Evolutionary conservation across 1,140 invertebrate genomes (phyloP), one percentile per base, ranked within the genome.

Genomic region (Trissolcus basalis): DNA sequence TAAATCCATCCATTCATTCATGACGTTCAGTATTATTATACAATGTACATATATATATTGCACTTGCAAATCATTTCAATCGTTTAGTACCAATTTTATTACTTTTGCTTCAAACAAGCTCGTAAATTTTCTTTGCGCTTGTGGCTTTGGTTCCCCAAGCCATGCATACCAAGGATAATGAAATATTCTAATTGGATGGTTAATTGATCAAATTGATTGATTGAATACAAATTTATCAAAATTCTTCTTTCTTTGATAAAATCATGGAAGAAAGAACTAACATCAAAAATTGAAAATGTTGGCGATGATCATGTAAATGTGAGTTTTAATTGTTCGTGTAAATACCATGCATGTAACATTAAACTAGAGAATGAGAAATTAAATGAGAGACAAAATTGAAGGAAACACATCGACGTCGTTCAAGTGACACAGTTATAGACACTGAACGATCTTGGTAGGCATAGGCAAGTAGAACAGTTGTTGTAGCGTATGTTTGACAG

Each of bases 401-500:
- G 9, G 32, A 55, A 60, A 69, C 51, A 47, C 68, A 71, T 71
- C 60, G 68, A 71, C 54, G 45, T 32, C 36, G 60, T 63, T 58
- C 27, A 61, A 72, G 33, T 39, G 35, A 10, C 14, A 8, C 19
- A 67, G 19, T 27, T 3, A 27, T 27, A 27, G 19, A 65, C 39
- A 64, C 72, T 75, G 75, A 77, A 47, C 60, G 81, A 80, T 80
- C 80, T 86, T 82, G 85, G 82, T 88, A 86, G 80, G 86, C 82
- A 77, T 78, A 78, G 84, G 76, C 80, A 73, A 80, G 81, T 86
- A 84, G 85, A 85, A 87, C 83, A 77, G 82, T 85, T 78, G 84
- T 86, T 88, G 86, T 87, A 88, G 87, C 82, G 80, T 87, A 80
- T 88, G 82, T 88, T 88, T 77, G 82, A 83, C 84, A 90, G 89